These are phyloP conservation scores for Torymus tubicola DNA, from an alignment of 2,888 invertebrate genomes.

Conservation along the genomic window DNA sequence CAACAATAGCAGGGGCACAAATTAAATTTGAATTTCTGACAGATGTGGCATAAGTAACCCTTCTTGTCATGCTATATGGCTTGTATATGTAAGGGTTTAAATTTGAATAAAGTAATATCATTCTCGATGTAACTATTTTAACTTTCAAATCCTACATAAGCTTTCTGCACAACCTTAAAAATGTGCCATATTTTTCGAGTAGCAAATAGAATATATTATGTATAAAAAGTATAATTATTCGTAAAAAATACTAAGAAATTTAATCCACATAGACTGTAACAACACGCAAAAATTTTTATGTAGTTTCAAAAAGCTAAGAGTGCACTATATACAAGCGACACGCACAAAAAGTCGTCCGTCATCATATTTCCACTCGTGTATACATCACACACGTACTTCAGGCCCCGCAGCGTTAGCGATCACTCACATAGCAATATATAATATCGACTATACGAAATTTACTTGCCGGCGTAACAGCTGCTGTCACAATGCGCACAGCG, in stretches of 20 bases:
- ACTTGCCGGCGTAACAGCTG: constrained; percentile 27
- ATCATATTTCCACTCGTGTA: no score
- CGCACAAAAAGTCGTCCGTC: no score
- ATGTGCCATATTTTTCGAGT: no score
- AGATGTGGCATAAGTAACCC: constrained; percentile 8
- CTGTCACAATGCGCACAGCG: background rate
- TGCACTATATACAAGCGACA: no score
- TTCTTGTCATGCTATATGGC: background rate
- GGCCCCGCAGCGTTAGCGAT: background rate
- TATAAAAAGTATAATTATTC: no score
- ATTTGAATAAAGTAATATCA: constrained; percentile 2
- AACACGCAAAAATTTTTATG: no score
- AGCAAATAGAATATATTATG: no score
- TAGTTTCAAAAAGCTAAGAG: no score
- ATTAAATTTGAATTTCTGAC: constrained; percentile 1
- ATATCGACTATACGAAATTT: constrained; percentile 27
- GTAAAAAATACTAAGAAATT: no score
- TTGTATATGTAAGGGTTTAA: background rate
- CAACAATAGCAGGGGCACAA: no score
- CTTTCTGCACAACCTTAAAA: background rate
- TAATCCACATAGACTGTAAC: no score
- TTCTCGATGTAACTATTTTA: constrained; percentile 6
- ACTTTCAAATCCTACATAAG: constrained; percentile 6
- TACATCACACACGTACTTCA: no score
- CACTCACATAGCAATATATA: background rate